These are phyloP conservation scores for Agrilus biguttatus DNA, from an alignment of 2,888 invertebrate genomes.

Conservation along the genomic window DNA sequence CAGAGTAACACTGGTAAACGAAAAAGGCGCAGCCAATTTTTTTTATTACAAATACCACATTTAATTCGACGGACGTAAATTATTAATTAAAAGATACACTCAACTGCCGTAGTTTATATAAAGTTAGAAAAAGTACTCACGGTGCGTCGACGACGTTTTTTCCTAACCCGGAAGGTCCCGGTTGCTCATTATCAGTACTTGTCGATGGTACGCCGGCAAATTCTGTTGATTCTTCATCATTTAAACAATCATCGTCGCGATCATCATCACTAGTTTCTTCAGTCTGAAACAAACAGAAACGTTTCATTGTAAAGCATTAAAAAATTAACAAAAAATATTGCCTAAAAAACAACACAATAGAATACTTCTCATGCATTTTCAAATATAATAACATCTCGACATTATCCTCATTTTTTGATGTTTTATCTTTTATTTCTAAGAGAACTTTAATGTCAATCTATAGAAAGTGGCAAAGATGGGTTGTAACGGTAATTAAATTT, in stretches of 20 bases:
- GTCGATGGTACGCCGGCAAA: conserved; percentile 23
- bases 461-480: too few relatives aligned
- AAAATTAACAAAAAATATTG: neutral
- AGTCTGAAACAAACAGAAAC: conserved; percentile 16
- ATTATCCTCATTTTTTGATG: too few relatives aligned
- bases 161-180: conserved; percentile 30
- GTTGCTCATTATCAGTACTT: conserved; percentile 25
- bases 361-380: too few relatives aligned
- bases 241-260: conserved; percentile 17
- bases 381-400: too few relatives aligned
- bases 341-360: too few relatives aligned
- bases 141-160: conserved; percentile 26
- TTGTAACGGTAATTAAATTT: too few relatives aligned
- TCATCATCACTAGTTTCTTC: conserved; percentile 25
- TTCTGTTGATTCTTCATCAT: conserved; percentile 18
- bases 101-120: neutral
- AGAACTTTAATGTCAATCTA: too few relatives aligned
- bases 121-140: conserved; percentile 28
- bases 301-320: conserved; percentile 1
- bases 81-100: neutral
- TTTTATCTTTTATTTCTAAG: too few relatives aligned
- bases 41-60: too few relatives aligned
- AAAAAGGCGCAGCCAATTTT: too few relatives aligned
- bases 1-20: too few relatives aligned
- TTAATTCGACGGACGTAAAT: too few relatives aligned